A percentile compares a stretch with the other conserved stretches of the same genome.
phyloP scores from a whole-genome alignment of 1,140 invertebrate species.

The Homarus americanus region DNA sequence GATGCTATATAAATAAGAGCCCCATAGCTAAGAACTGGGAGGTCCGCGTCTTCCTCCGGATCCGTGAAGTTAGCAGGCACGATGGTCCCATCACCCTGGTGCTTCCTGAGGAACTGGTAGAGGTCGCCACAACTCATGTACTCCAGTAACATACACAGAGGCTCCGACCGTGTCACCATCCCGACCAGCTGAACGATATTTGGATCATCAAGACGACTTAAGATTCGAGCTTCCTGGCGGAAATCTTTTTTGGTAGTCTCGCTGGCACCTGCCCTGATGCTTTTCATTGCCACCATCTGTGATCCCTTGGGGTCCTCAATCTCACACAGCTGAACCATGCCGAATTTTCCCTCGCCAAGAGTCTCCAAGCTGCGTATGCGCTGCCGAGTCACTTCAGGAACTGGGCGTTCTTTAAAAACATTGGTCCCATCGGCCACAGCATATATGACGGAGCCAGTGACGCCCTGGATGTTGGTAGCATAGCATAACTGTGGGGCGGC shows the following conservation, averaged over 20 bases:
- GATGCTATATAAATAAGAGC: slow-evolving; percentile 84
- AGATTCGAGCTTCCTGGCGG: slow-evolving; percentile 78
- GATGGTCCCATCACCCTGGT: slow-evolving; percentile 83
- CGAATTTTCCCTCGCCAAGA: slow-evolving; percentile 88
- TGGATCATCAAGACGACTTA: slow-evolving; percentile 80
- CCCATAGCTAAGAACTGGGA: slow-evolving; percentile 82
- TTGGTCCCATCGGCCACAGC: slow-evolving; percentile 77
- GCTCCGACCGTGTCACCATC: slow-evolving; percentile 71
- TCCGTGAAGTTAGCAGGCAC: slow-evolving; percentile 69
- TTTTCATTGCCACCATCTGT: slow-evolving; percentile 79
- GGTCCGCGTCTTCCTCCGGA: slow-evolving; percentile 81
- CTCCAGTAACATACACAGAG: slow-evolving; percentile 74
- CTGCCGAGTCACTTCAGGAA: slow-evolving; percentile 86
- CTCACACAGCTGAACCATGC: slow-evolving; percentile 81
- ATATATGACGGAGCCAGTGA: slow-evolving; percentile 80
- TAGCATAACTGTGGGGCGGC: slow-evolving; percentile 65
- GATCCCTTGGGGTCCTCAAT: slow-evolving; percentile 76
- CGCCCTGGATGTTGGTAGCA: slow-evolving; percentile 78
- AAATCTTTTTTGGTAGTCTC: slow-evolving; percentile 80
- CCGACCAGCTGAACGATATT: slow-evolving; percentile 75
- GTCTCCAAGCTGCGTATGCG: slow-evolving; percentile 88
- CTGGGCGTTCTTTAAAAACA: slow-evolving; percentile 74
- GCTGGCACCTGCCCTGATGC: slow-evolving; percentile 78
- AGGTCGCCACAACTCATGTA: slow-evolving; percentile 75
- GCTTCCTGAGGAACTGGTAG: slow-evolving; percentile 81